A percentile compares a stretch with the other conserved stretches of the same genome.
Conservation (phyloP, 2,797 vertebrate genomes). For the Hipposideros larvatus region DNA sequence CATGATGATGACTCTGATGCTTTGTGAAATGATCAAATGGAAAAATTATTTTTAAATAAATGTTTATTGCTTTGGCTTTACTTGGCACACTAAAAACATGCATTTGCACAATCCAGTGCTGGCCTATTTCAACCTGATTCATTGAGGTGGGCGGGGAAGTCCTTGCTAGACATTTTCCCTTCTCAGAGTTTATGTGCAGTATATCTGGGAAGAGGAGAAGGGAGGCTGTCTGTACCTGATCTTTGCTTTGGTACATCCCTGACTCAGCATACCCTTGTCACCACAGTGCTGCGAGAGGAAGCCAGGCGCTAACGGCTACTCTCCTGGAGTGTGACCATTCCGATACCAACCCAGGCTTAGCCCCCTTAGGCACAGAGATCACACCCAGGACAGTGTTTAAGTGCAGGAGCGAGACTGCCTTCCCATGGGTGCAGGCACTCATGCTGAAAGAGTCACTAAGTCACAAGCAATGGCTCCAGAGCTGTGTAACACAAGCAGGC, state of each 20-base stretch:
- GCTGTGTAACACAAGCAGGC: background rate
- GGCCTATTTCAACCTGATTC: background rate
- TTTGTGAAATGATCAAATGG: conserved; percentile 37
- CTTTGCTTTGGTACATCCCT: background rate
- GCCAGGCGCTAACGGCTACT: rapidly evolving
- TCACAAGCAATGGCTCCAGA: background rate
- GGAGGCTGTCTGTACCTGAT: background rate
- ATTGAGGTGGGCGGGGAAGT: background rate
- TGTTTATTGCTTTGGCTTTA: background rate
- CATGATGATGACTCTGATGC: background rate
- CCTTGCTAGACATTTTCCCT: background rate
- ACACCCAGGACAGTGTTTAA: background rate
- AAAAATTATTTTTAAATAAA: conserved; percentile 21
- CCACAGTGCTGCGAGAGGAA: background rate
- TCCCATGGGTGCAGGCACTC: background rate
- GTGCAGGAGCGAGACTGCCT: background rate
- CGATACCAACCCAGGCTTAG: background rate
- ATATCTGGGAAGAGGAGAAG: background rate
- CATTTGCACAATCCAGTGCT: background rate
- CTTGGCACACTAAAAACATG: background rate
- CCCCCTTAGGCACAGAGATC: background rate
- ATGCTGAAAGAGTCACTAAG: background rate
- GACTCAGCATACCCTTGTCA: background rate
- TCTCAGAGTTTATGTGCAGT: background rate
- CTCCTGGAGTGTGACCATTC: background rate